Percentiles rank a stretch among this genome's conserved stretches.
Evolutionary conservation across 2,113 vertebrate genomes (phyloP).

Genomic region (Scomber colias): DNA sequence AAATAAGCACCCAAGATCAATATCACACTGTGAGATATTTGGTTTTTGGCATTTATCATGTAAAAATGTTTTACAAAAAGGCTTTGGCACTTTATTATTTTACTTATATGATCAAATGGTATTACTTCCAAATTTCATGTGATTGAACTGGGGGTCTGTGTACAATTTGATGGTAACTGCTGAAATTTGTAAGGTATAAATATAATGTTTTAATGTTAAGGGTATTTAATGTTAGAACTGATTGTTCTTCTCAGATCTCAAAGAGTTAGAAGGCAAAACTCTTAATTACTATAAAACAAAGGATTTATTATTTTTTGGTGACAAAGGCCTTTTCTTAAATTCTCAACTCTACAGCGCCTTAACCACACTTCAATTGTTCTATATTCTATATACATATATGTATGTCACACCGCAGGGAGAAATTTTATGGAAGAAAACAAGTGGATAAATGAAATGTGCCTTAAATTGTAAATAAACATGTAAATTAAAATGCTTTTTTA

Average conservation of each 20-base stretch:
- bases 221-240: neutral
- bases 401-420: neutral
- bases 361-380: neutral
- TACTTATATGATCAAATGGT: constrained; percentile 4
- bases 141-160: neutral
- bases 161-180: constrained; percentile 5
- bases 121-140: neutral
- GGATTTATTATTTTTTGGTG: neutral
- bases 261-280: neutral
- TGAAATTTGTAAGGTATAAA: neutral
- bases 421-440: neutral
- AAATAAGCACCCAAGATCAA: constrained; percentile 7
- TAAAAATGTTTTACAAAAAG: neutral
- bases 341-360: constrained; percentile 36
- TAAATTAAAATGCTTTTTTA: neutral
- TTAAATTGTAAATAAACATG: constrained; percentile 66
- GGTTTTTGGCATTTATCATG: no score
- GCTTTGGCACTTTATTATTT: constrained; percentile 23
- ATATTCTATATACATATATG: neutral
- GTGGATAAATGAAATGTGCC: constrained; percentile 60
- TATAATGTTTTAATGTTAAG: neutral
- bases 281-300: neutral
- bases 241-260: constrained; percentile 9
- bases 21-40: neutral
- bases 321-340: neutral